These are phyloP conservation scores for Cyanistes caeruleus DNA, from an alignment of 2,113 vertebrate species.

Conservation along the genomic window DNA sequence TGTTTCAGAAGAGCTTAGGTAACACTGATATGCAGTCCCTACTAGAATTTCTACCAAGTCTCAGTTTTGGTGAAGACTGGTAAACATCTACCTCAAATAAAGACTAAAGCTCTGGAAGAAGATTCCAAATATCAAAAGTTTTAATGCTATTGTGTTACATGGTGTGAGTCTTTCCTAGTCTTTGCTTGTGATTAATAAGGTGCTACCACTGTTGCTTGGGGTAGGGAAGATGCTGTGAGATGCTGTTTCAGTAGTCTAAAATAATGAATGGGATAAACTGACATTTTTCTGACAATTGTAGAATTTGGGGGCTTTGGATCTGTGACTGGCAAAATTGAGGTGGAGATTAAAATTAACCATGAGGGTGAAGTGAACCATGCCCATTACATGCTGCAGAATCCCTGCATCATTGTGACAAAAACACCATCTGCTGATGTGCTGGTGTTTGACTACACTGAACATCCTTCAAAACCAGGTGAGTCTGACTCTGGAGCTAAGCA, in stretches of 20 bases:
- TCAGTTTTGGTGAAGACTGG: background rate
- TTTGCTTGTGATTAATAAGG: background rate
- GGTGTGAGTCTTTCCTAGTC: background rate
- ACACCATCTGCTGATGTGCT: conserved; percentile 92
- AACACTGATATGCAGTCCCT: background rate
- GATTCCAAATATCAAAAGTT: background rate
- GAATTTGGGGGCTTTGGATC: conserved; percentile 95
- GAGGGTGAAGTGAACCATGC: conserved; percentile 95
- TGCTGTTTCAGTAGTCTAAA: background rate
- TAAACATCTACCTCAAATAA: background rate
- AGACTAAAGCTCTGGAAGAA: background rate
- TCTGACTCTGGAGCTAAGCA: background rate
- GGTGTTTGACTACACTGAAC: conserved; percentile 93
- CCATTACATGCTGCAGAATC: conserved; percentile 93
- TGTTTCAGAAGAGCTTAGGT: background rate
- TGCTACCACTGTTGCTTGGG: background rate
- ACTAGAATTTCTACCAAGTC: background rate
- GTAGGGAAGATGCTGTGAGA: background rate
- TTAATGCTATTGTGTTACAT: background rate
- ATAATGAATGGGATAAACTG: background rate
- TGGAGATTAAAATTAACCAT: conserved; percentile 94
- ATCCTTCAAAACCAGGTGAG: conserved; percentile 89
- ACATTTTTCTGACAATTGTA: conserved; percentile 34
- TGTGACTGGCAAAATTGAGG: conserved; percentile 91
- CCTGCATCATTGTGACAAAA: conserved; percentile 91